phyloP scores from a whole-genome alignment of 1,140 invertebrate species.

The Ctenoplectra terminalis region DNA sequence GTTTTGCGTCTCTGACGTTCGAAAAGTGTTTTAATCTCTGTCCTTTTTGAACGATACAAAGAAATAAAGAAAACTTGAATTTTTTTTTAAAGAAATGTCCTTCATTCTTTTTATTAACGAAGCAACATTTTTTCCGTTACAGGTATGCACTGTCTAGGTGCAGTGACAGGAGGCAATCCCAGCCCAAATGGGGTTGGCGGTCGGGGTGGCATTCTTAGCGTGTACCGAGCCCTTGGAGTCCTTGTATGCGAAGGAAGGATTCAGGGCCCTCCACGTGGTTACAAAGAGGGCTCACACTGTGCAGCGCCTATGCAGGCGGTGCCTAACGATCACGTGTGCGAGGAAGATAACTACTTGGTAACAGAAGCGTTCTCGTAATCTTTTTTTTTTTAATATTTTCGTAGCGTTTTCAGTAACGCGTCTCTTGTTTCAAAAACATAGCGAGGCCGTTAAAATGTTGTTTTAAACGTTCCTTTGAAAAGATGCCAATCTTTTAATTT shows the following conservation, averaged over 20 bases:
- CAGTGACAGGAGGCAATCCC: conserved; percentile 74
- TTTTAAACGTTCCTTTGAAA: no score
- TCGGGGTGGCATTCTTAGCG: conserved; percentile 84
- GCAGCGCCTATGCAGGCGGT: conserved; percentile 79
- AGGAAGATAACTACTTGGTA: conserved; percentile 84
- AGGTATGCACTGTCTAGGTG: conserved; percentile 82
- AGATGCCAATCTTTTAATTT: no score
- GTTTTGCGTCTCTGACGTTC: no score
- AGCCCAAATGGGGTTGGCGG: conserved; percentile 77
- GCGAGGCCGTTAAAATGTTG: neutral
- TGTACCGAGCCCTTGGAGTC: conserved; percentile 87
- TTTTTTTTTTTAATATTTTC: neutral
- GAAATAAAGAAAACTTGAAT: no score
- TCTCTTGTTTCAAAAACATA: neutral
- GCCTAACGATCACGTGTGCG: conserved; percentile 83
- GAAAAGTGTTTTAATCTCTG: no score
- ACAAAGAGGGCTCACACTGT: conserved; percentile 90
- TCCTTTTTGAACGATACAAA: no score
- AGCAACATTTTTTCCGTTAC: conserved; percentile 22
- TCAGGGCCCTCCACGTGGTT: conserved; percentile 86
- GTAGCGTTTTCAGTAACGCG: no score
- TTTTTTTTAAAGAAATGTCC: no score
- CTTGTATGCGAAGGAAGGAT: conserved; percentile 88
- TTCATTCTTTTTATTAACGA: neutral
- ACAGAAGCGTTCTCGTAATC: conserved; percentile 48